Evolutionary conservation across 2,113 vertebrate genomes (phyloP).

Genomic region (Tylochromis polylepis): DNA sequence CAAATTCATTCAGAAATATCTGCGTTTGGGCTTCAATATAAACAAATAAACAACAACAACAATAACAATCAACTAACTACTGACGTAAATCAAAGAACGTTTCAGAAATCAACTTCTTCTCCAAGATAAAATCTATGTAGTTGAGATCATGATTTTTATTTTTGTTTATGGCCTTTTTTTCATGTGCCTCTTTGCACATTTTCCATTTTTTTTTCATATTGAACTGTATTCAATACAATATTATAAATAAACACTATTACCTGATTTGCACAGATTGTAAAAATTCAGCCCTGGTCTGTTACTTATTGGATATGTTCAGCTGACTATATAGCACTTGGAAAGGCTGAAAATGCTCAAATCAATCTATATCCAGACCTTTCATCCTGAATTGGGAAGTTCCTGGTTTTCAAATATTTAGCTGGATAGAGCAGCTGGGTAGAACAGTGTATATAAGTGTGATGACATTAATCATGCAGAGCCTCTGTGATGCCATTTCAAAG

Average conservation of each 20-base stretch:
- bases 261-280: background rate
- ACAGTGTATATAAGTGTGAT: conserved; percentile 21
- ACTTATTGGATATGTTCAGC: background rate
- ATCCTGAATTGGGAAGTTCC: background rate
- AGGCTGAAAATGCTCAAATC: conserved; percentile 38
- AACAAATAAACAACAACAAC: background rate
- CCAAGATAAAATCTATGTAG: background rate
- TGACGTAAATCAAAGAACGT: background rate
- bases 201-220: background rate
- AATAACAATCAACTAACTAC: background rate
- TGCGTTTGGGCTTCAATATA: background rate
- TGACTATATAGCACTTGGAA: background rate
- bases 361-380: conserved; percentile 2
- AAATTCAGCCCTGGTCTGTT: background rate
- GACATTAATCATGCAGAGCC: conserved; percentile 57
- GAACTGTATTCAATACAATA: background rate
- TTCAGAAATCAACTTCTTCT: background rate
- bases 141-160: background rate
- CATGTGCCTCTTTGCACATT: background rate
- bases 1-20: background rate
- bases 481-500: conserved; percentile 66
- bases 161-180: background rate
- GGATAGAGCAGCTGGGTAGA: conserved; percentile 1
- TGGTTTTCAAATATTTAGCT: conserved; percentile 37
- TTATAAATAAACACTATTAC: background rate